Evolutionary conservation across 2,113 vertebrate genomes (phyloP).

Genomic region (Corythaixoides concolor): DNA sequence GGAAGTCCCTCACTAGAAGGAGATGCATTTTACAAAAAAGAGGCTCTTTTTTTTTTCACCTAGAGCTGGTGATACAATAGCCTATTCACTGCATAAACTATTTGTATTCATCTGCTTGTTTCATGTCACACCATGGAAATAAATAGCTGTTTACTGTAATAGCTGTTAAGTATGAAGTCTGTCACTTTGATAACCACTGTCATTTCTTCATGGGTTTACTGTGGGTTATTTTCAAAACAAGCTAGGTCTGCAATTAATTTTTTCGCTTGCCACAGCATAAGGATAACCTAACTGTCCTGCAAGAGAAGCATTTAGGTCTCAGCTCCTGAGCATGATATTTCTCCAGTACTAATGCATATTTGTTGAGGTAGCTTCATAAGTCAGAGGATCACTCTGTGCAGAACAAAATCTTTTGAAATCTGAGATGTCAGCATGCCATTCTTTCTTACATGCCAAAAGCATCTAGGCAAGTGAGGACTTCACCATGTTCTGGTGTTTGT

Average conservation of each 20-base stretch:
- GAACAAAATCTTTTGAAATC: not conserved
- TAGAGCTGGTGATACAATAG: not conserved
- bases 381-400: not conserved
- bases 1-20: not conserved
- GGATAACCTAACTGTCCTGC: not conserved
- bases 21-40: not conserved
- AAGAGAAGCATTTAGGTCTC: not conserved
- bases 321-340: not conserved
- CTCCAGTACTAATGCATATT: not conserved
- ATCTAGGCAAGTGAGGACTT: not conserved
- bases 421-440: not conserved
- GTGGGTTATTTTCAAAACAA: not conserved
- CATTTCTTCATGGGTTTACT: not conserved
- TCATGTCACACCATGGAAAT: not conserved
- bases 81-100: not conserved
- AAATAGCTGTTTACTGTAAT: not conserved
- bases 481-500: not conserved
- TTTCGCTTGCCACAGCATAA: not conserved
- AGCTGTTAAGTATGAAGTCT: not conserved
- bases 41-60: not conserved
- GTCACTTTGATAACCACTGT: not conserved
- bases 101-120: not conserved
- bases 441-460: not conserved
- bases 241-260: not conserved
- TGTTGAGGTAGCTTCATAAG: not conserved